Percentiles rank a stretch among this genome's conserved stretches.
These are phyloP conservation scores for Acleris holmiana DNA, from an alignment of 2,888 invertebrate genomes.

Conservation along the genomic window DNA sequence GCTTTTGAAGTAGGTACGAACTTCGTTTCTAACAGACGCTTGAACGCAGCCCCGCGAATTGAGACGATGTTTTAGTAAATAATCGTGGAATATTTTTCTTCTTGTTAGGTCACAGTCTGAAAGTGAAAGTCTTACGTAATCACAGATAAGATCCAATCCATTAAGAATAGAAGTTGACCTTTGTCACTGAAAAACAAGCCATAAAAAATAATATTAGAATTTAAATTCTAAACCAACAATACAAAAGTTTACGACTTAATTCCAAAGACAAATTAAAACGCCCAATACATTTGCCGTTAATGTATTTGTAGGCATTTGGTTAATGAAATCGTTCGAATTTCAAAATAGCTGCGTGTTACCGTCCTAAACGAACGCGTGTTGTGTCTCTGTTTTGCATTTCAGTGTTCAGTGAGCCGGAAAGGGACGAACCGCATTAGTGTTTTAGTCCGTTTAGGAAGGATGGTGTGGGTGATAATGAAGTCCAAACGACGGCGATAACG, in stretches of 20 bases:
- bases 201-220: conserved; percentile 15
- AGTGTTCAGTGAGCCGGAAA: conserved; percentile 3
- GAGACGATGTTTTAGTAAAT: not conserved
- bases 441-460: conserved; percentile 27
- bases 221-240: conserved; percentile 20
- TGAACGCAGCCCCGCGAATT: not conserved
- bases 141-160: not conserved
- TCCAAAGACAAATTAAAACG: conserved; percentile 29
- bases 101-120: not conserved
- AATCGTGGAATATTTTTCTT: not conserved
- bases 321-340: conserved; percentile 47
- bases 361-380: conserved; percentile 9
- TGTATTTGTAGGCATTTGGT: conserved; percentile 41
- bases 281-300: conserved; percentile 40
- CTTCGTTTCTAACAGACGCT: conserved; percentile 11
- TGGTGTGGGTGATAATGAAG: conserved; percentile 45
- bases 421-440: conserved; percentile 12
- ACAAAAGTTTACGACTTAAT: conserved; percentile 14
- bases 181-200: not conserved
- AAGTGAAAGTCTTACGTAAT: not conserved
- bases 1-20: conserved; percentile 15
- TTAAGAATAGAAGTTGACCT: not conserved
- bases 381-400: conserved; percentile 20
- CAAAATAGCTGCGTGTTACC: conserved; percentile 28
- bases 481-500: conserved; percentile 36